Conservation (phyloP, 1,140 invertebrate species). For the Zaprionus africanus region DNA sequence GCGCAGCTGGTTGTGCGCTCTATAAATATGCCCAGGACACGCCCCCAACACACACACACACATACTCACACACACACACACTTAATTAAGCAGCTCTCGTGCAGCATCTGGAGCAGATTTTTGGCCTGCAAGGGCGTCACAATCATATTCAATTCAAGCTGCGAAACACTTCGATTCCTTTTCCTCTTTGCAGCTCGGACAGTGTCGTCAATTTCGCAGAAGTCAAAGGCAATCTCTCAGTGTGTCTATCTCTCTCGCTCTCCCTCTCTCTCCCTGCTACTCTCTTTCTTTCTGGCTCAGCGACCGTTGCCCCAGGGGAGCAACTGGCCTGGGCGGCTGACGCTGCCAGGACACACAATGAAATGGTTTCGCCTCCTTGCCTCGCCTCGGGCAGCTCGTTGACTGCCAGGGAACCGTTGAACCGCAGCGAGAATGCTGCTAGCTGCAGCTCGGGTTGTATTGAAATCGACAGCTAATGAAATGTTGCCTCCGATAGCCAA, state of each 20-base stretch:
- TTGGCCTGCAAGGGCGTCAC: background rate
- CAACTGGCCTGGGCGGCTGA: conserved; percentile 15
- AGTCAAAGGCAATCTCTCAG: conserved; percentile 23
- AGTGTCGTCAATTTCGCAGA: conserved; percentile 36
- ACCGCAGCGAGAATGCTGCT: background rate
- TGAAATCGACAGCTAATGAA: conserved; percentile 56
- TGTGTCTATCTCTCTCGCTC: background rate
- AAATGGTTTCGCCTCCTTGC: conserved; percentile 31
- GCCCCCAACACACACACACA: conserved; percentile 11
- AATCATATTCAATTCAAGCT: conserved; percentile 49
- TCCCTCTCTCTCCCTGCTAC: background rate
- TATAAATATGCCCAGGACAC: conserved; percentile 34
- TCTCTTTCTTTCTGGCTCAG: conserved; percentile 37
- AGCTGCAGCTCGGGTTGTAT: conserved; percentile 19
- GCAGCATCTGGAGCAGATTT: conserved; percentile 33
- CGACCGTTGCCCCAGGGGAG: conserved; percentile 37
- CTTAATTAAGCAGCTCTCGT: conserved; percentile 52
- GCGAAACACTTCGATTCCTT: background rate
- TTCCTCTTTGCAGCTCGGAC: background rate
- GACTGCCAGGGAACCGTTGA: conserved; percentile 1
- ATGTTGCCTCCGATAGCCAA: conserved; percentile 34
- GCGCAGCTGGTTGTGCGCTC: conserved; percentile 20
- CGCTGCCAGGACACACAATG: conserved; percentile 34
- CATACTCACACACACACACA: conserved; percentile 21
- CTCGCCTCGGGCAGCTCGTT: conserved; percentile 10